Evolutionary conservation across 2,888 invertebrate species (phyloP), one percentile per base, ranked within the genome.

Genomic region (Seira sanloemensis): DNA sequence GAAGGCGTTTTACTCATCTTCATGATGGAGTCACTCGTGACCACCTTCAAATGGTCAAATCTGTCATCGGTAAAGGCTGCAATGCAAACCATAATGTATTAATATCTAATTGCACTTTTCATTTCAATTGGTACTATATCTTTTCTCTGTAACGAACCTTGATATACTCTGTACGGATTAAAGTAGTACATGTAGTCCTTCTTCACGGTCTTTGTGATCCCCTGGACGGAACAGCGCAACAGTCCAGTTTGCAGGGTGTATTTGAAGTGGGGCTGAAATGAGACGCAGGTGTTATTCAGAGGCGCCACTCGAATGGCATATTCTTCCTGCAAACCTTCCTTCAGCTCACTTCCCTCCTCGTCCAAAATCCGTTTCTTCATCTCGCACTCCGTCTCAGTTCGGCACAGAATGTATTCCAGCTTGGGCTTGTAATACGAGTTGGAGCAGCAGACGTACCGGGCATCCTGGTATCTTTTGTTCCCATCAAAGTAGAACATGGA

Each of bases 371-470:
- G 18, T 24, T 87, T 85, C 37, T 87, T 87, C 71, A 87, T 74
- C 18, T 83, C 79, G 66, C 87, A 87, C 25, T 87, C 87, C 5
- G 87, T 87, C 62, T 87, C 87, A 7, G 85, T 78, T 9, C 85
- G 76, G 67, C 85, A 85, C 25, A 83, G 69, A 46, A 84, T 54
- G 77, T 86, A 86, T 66, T 87, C 87, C 23, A 87, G 58, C 62
- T 86, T 87, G n/a, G 87, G 87, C 37, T 87, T 87, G 76, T 87
- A 87, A 68, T 73, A 87, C 12, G 87, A 87, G 54, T 86, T 73
- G 2, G 85, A 85, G 26, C 87, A 87, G 54, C 87, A 87, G 0
- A 84, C 54, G 72, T 87, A 87, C 0, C 78, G 66, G 21, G 87
- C 87, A 84, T 87, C 87, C 68, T 87, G 87, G 54, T 85, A 87